Evolutionary conservation across 2,113 vertebrate genomes (phyloP).

Genomic region (Cardinalis cardinalis): DNA sequence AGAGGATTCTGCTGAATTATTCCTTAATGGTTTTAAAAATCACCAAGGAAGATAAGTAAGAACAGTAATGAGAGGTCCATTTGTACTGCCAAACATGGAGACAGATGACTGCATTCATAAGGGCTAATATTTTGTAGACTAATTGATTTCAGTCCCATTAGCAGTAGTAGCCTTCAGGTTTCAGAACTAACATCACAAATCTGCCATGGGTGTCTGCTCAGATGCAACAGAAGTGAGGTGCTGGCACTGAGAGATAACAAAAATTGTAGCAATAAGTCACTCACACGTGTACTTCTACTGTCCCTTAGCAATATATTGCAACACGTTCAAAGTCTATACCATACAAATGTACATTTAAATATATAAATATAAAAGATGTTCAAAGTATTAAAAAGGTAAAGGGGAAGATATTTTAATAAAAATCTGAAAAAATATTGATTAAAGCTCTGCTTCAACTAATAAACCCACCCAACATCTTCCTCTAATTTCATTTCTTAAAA

Average conservation of each 20-base stretch:
- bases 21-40: constrained; percentile 22
- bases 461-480: not conserved
- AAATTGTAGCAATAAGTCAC: not conserved
- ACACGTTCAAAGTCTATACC: accelerated
- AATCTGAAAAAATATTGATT: not conserved
- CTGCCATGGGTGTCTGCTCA: not conserved
- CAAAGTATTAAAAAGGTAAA: not conserved
- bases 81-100: not conserved
- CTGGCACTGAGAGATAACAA: not conserved
- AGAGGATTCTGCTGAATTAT: constrained; percentile 17
- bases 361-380: not conserved
- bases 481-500: not conserved
- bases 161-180: not conserved
- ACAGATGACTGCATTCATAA: not conserved
- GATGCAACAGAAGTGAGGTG: not conserved
- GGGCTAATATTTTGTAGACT: not conserved
- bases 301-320: not conserved
- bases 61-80: not conserved
- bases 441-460: not conserved
- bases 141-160: not conserved
- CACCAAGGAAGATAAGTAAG: not conserved
- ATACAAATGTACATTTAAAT: not conserved
- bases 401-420: not conserved
- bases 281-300: not conserved
- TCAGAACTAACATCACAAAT: not conserved